These are phyloP conservation scores for Scaptomyza cyrtandrae DNA, from an alignment of 2,888 invertebrate species.

Conservation along the genomic window DNA sequence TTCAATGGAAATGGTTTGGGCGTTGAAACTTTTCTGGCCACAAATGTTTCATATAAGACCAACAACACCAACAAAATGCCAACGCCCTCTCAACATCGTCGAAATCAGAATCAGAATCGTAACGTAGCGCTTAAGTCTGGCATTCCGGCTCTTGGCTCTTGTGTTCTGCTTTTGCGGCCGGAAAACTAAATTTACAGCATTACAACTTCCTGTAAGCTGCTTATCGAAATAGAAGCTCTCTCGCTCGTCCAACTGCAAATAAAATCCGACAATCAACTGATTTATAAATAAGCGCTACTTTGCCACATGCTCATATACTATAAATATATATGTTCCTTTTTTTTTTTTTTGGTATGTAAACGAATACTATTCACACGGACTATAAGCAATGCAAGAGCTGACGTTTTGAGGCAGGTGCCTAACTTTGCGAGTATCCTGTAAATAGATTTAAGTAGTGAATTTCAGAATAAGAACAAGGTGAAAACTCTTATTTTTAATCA, in stretches of 20 bases:
- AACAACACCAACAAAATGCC: not conserved
- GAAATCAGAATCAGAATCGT: not conserved
- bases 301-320: constrained; percentile 30
- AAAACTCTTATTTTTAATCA: no score
- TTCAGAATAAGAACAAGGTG: no score
- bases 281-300: constrained; percentile 75
- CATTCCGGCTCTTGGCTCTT: constrained; percentile 25
- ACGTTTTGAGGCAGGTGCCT: no score
- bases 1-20: constrained; percentile 70
- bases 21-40: constrained; percentile 51
- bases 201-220: constrained; percentile 79
- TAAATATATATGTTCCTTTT: constrained; percentile 1
- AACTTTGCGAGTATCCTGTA: not conserved
- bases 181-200: constrained; percentile 80
- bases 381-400: not conserved
- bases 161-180: constrained; percentile 72
- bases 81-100: constrained; percentile 4
- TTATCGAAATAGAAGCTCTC: constrained; percentile 75
- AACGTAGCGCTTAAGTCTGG: constrained; percentile 5
- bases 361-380: constrained; percentile 6
- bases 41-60: constrained; percentile 27
- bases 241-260: constrained; percentile 62
- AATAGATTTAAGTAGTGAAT: not conserved
- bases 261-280: constrained; percentile 79
- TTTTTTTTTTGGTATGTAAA: constrained; percentile 28